Evolutionary conservation across 2,113 vertebrate species (phyloP), one percentile per base, ranked within the genome.

Genomic region (Bos javanicus): DNA sequence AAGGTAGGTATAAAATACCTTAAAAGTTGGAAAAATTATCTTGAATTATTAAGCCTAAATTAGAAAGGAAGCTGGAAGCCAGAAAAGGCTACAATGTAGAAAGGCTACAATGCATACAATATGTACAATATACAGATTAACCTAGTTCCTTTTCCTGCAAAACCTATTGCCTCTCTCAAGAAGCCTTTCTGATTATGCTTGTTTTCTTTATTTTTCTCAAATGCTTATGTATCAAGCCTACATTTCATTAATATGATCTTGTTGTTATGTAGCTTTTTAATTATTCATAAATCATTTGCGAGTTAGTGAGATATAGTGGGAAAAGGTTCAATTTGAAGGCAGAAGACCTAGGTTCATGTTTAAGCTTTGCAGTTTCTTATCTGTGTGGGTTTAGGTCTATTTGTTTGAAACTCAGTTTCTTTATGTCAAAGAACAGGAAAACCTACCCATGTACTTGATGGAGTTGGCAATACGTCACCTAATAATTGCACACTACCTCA

Each of bases 211-310:
- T 91, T 57, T 83, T 54, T 87, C n/a, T 80, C 67, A 91, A 78
- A 82, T 64, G 78, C 19, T 60, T 81, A 25, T 30, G 12, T 82
- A 62, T 60, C 28, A 71, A 85, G 12, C 82, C 36, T 80, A 46
- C 90, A 96, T 87, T 94, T 96, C 94, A 92, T 64, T 97, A 83
- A 81, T 71, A 80, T 28, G 4, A 7, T 56, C 11, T 76, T 96
- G 83, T 84, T 91, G 11, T 67, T 87, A 92, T 52, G 10, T 30
- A 84, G 33, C 33, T 56, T 97, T 21, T 93, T 82, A 94, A 84
- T 89, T 97, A 83, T 94, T 97, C 36, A 86, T 91, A 93, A 80
- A 56, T 88, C 15, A 59, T 48, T 87, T 93, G 46, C 83, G 25
- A 80, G 59, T 89, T 76, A 82, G 17, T 82, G 5, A 92, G 16